These are phyloP conservation scores for Caenorhabditis sp. DNA, from an alignment of 2,888 invertebrate genomes.

Conservation along the genomic window DNA sequence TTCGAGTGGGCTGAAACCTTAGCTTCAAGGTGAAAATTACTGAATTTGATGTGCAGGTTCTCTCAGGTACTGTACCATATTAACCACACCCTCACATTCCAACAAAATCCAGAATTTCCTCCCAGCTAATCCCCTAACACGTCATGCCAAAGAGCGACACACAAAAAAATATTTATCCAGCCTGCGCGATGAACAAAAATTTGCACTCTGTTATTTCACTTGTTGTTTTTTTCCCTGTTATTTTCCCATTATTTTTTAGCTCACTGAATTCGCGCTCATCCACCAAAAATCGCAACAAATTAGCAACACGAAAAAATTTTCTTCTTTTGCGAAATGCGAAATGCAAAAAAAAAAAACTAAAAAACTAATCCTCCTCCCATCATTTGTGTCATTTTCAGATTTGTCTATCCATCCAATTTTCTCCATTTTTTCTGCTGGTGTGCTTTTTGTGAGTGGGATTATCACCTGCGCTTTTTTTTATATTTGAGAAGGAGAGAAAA, in stretches of 20 bases:
- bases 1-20: no score
- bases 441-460: neutral
- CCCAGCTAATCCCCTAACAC: no score
- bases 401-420: neutral
- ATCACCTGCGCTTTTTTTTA: neutral
- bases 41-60: no score
- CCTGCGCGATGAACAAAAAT: no score
- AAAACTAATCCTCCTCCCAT: slow-evolving; percentile 3
- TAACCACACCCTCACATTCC: no score
- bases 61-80: no score
- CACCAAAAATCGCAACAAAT: slow-evolving; percentile 7
- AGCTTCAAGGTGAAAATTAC: no score
- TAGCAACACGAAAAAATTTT: slow-evolving; percentile 2
- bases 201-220: neutral
- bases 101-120: no score
- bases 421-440: slow-evolving; percentile 5
- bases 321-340: neutral
- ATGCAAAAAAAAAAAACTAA: neutral
- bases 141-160: no score
- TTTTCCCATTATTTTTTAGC: neutral
- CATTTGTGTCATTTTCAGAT: neutral
- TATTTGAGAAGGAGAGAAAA: neutral
- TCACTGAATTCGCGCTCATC: neutral
- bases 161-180: no score
- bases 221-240: neutral